A percentile compares a stretch with the other conserved stretches of the same genome.
Evolutionary conservation across 1,140 invertebrate species (phyloP).

Genomic region (Hestina assimilis): DNA sequence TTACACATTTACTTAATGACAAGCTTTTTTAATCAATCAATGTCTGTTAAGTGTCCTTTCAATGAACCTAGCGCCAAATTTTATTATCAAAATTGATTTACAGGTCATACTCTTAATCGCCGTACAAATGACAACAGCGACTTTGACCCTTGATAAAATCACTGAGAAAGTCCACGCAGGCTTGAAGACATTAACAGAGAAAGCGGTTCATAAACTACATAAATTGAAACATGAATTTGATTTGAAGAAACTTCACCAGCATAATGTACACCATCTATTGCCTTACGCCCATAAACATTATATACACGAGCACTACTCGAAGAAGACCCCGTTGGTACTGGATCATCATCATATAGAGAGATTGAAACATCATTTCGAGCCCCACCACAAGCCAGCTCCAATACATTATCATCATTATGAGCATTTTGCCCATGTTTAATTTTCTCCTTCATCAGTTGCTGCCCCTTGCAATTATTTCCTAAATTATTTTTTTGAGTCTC

Average conservation of each 20-base stretch:
- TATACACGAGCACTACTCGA: constrained; percentile 36
- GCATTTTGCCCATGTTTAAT: constrained; percentile 20
- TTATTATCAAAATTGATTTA: too few species aligned
- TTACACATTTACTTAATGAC: too few species aligned
- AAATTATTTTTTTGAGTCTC: too few species aligned
- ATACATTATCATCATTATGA: constrained; percentile 25
- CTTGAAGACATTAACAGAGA: constrained; percentile 48
- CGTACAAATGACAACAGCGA: constrained; percentile 33
- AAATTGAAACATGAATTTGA: constrained; percentile 53
- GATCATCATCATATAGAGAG: constrained; percentile 38
- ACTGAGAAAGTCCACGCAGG: constrained; percentile 44
- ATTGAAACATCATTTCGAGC: constrained; percentile 45
- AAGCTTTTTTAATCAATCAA: too few species aligned
- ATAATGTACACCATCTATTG: constrained; percentile 38
- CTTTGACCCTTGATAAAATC: constrained; percentile 42
- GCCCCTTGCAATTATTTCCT: too few species aligned
- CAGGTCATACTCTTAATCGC: constrained; percentile 45
- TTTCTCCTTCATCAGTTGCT: too few species aligned
- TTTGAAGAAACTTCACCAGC: constrained; percentile 46
- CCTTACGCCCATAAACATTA: constrained; percentile 40
- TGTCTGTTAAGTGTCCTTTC: too few species aligned
- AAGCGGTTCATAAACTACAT: constrained; percentile 43
- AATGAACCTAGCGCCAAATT: too few species aligned
- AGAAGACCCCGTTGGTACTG: constrained; percentile 34
- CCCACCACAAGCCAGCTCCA: constrained; percentile 26